Base-by-base conservation (phyloP, 1,140 invertebrate species). In the Drusus annulatus region DNA sequence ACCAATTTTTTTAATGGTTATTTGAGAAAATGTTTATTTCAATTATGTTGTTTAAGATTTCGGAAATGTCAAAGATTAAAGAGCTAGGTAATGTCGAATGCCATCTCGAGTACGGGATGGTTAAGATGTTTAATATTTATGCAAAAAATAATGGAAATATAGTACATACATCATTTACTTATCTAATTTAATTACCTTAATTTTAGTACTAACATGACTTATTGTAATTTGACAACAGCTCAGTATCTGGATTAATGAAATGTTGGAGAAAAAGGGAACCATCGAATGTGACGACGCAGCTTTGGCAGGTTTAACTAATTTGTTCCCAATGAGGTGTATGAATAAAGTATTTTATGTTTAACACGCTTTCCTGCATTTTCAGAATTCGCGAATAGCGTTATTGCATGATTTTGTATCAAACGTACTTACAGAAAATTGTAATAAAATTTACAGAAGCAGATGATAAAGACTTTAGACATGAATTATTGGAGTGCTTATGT, bases 201-300 rank as follows among this genome's bases (percentile, higher is more conserved):
- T 7, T 7, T 36, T 36, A 36, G 3, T 8, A 36, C 6, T 0
- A 7, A 7, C 25, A 36, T 6, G 7, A 36, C 8, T 36, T 36
- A 36, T 36, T 36, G 31, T 36, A 7, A 6, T 36, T 36, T 36
- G 31, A 36, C 7, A 36, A 8, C 60, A 76, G 60, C 63, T 76
- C 3, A 75, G 71, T 17, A 75, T 75, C 54, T 75, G 71, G 71
- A 58, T 75, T 10, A 75, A 75, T 19, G 71, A 75, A 10, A 75
- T 75, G 54, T 0, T 19, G 8, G 71, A 75, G 31, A 75, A 75
- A 58, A 75, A 58, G 17, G 52, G 52, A 17, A 31, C 71, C 8
- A 21, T 58, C 17, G 17, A 28, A 31, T 75, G 71, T 17, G 71
- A 75, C 31, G 71, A 75, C 8, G 17, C 21, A 0, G 71, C 25